These are phyloP conservation scores for Rhadina sibilatrix DNA, from an alignment of 2,113 vertebrate species.

Conservation along the genomic window DNA sequence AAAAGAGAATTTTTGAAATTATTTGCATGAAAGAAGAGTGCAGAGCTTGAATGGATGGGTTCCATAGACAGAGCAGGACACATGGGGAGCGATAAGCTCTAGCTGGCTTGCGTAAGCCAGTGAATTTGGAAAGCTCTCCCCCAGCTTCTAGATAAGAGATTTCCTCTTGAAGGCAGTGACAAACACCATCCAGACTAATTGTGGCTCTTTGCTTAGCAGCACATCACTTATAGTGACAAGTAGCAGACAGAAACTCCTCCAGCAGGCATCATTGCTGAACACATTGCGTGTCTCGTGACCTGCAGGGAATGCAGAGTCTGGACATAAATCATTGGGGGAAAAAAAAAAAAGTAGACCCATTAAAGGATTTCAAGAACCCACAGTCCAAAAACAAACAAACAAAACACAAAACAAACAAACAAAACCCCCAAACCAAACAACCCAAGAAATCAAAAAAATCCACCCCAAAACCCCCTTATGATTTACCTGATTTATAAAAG, in stretches of 20 bases:
- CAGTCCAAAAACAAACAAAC: background rate
- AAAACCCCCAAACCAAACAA: no score
- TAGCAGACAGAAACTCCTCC: background rate
- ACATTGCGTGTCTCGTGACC: background rate
- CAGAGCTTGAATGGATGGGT: background rate
- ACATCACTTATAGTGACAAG: constrained; percentile 34
- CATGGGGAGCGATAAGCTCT: background rate
- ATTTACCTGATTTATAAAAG: background rate
- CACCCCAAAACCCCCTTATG: background rate
- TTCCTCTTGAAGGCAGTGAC: background rate
- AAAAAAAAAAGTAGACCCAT: background rate
- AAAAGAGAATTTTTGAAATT: background rate
- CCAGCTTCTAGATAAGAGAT: constrained; percentile 31
- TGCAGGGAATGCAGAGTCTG: background rate
- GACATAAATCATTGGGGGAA: background rate
- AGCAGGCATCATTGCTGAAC: constrained; percentile 7
- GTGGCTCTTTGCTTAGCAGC: constrained; percentile 5
- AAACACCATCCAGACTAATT: background rate
- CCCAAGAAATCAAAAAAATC: background rate
- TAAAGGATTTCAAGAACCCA: background rate
- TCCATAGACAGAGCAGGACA: constrained; percentile 1
- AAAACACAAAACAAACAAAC: no score
- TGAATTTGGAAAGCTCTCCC: constrained; percentile 46
- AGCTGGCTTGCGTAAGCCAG: background rate
- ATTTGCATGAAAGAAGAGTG: background rate